Evolutionary conservation across 2,113 vertebrate species (phyloP).

Genomic region (Callithrix jacchus): DNA sequence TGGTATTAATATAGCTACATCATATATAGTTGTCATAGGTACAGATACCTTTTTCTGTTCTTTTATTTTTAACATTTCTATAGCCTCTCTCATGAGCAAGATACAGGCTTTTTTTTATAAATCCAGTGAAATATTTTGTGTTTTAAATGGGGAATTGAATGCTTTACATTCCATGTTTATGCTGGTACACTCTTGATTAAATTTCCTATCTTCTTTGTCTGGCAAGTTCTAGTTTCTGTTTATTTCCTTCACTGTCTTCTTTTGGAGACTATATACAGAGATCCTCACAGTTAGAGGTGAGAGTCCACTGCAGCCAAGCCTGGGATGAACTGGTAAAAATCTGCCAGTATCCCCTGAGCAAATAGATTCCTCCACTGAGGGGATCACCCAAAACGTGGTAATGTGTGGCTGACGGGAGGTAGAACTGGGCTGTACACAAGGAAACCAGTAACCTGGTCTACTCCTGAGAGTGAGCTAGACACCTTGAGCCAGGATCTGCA

Average conservation of each 20-base stretch:
- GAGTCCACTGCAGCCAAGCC: not conserved
- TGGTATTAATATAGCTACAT: not conserved
- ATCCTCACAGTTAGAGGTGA: not conserved
- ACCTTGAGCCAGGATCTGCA: not conserved
- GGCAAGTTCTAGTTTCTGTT: not conserved
- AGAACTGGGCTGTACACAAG: not conserved
- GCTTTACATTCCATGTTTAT: not conserved
- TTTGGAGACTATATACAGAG: not conserved
- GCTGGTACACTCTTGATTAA: not conserved
- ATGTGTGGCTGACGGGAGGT: not conserved
- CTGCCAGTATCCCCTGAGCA: not conserved
- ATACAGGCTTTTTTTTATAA: not conserved
- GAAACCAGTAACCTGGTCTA: not conserved
- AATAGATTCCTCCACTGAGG: not conserved
- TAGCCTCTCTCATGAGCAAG: not conserved
- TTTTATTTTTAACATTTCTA: not conserved
- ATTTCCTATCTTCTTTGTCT: not conserved
- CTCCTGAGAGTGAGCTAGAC: not conserved
- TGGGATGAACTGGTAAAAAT: not conserved
- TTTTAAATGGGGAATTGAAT: not conserved
- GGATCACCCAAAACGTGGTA: not conserved
- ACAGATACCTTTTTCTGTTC: not conserved
- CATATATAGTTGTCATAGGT: not conserved
- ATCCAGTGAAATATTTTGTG: not conserved
- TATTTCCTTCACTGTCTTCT: not conserved